Percentiles rank a stretch among this genome's conserved stretches.
Conservation (phyloP, 1,140 invertebrate genomes). For the Cecropterus lyciades region DNA sequence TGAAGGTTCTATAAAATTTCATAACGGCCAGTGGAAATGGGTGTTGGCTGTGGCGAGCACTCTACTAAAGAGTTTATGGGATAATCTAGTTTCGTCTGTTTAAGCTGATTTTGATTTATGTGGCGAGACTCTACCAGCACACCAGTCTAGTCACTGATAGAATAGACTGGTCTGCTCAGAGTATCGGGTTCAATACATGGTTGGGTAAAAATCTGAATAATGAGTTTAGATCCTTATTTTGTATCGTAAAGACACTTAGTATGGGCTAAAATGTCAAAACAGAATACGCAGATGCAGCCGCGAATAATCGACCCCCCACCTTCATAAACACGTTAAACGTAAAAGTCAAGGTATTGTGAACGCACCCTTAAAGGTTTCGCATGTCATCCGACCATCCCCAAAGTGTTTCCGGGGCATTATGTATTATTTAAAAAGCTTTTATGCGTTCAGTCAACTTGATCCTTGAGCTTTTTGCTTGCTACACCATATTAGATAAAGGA, state of each 20-base stretch:
- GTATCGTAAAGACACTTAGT: too few relatives aligned
- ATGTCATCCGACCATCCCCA: slow-evolving; percentile 12
- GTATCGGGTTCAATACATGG: too few relatives aligned
- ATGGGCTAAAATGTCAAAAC: too few relatives aligned
- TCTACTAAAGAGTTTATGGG: not conserved
- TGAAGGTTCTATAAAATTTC: slow-evolving; percentile 1
- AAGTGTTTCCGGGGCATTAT: slow-evolving; percentile 12
- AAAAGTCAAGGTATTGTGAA: slow-evolving; percentile 1
- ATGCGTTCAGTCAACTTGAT: slow-evolving; percentile 1
- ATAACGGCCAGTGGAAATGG: not conserved
- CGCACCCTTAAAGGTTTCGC: not conserved
- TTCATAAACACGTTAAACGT: too few relatives aligned
- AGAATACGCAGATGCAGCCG: too few relatives aligned
- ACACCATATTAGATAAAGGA: not conserved
- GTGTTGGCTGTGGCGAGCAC: not conserved
- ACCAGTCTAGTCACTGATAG: too few relatives aligned
- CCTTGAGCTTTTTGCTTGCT: not conserved
- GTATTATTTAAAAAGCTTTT: slow-evolving; percentile 22
- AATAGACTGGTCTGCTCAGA: too few relatives aligned
- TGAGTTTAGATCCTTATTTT: too few relatives aligned
- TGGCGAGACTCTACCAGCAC: too few relatives aligned
- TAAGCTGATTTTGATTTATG: not conserved
- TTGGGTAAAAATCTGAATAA: too few relatives aligned
- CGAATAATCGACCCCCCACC: too few relatives aligned
- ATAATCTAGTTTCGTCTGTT: not conserved